phyloP scores from a whole-genome alignment of 2,888 invertebrate genomes.

The Matsumyia berberina region DNA sequence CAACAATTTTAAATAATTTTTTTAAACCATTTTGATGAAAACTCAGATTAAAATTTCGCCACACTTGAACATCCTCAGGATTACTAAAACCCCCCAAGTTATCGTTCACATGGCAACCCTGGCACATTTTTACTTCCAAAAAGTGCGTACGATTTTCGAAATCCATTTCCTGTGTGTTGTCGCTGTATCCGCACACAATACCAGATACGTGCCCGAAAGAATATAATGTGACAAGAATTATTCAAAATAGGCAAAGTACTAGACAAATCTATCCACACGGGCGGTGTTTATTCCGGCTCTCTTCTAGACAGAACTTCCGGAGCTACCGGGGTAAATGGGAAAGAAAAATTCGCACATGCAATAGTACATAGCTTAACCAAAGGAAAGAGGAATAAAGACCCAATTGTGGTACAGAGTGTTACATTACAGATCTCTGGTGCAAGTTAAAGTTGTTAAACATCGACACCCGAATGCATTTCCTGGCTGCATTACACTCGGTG shows the following conservation, averaged over 20 bases:
- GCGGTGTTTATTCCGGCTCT: conserved; percentile 35
- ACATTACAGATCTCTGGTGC: conserved; percentile 61
- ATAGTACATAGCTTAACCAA: conserved; percentile 31
- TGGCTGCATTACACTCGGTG: conserved; percentile 56
- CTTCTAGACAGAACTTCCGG: conserved; percentile 41
- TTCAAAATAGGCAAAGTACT: conserved; percentile 56
- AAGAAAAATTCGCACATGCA: conserved; percentile 11
- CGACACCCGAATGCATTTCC: conserved; percentile 72
- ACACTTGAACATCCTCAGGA: no score
- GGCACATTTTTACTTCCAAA: conserved; percentile 53
- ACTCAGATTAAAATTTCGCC: no score
- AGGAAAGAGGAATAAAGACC: conserved; percentile 63
- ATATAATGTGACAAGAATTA: conserved; percentile 51
- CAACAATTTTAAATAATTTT: no score
- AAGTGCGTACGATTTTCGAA: conserved; percentile 61
- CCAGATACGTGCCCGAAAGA: conserved; percentile 59
- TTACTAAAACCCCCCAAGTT: not conserved
- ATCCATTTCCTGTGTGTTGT: conserved; percentile 60
- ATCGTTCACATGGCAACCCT: conserved; percentile 58
- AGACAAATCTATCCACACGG: conserved; percentile 36
- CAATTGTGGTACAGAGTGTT: conserved; percentile 69
- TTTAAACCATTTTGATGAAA: no score
- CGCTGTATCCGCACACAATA: conserved; percentile 18
- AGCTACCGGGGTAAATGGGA: conserved; percentile 19
- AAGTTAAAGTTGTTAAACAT: conserved; percentile 59